Conservation (phyloP, 2,113 vertebrate genomes). For the Semicossyphus pulcher region DNA sequence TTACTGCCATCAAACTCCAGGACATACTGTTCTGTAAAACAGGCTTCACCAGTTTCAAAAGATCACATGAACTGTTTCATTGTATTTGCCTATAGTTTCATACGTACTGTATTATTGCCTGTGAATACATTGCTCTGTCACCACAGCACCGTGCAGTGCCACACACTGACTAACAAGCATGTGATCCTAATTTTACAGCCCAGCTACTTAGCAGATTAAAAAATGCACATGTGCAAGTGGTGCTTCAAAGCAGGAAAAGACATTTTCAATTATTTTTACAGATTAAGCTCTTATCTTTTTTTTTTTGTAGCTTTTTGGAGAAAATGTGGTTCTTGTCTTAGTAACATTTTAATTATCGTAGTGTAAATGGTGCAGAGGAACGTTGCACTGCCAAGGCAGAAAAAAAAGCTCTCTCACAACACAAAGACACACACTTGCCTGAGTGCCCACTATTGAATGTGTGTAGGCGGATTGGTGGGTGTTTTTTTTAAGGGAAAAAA, state of each 20-base stretch:
- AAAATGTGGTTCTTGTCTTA: neutral
- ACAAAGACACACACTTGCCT: constrained; percentile 18
- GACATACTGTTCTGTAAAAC: neutral
- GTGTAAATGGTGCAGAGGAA: neutral
- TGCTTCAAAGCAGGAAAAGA: neutral
- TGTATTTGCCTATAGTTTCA: neutral
- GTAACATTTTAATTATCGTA: neutral
- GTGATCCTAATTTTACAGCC: constrained; percentile 20
- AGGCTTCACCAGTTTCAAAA: neutral
- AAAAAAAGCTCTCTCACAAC: neutral
- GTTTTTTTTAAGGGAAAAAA: constrained; percentile 1
- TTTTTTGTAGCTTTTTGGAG: neutral
- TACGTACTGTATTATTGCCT: neutral
- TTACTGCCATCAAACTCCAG: neutral
- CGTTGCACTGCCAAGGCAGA: neutral
- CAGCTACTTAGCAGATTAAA: constrained; percentile 19
- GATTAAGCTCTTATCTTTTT: neutral
- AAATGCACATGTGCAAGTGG: neutral
- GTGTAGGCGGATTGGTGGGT: constrained; percentile 14
- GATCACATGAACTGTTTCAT: neutral
- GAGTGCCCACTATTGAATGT: constrained; percentile 7
- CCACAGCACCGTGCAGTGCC: neutral
- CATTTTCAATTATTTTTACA: constrained; percentile 10
- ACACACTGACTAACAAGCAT: constrained; percentile 17
- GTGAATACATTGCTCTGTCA: neutral